A percentile compares a stretch with the other conserved stretches of the same genome.
Evolutionary conservation across 2,113 vertebrate species (phyloP).

Genomic region (Apodemus speciosus): DNA sequence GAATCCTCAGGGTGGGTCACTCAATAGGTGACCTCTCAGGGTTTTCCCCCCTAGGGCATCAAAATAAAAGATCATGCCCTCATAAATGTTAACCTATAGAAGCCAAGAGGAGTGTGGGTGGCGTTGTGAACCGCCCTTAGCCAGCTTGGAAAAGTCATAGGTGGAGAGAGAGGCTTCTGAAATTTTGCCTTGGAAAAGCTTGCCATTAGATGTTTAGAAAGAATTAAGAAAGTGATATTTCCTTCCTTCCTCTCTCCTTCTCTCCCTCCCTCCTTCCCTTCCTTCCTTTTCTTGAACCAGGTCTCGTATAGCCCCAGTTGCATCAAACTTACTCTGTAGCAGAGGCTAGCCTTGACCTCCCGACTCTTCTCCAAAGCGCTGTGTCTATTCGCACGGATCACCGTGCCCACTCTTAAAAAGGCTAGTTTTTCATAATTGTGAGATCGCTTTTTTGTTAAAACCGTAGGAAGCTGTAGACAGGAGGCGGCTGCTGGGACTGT

Average conservation of each 20-base stretch:
- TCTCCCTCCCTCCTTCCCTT: too few relatives aligned
- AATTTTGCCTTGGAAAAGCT: background rate
- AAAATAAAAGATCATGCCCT: slow-evolving; percentile 2
- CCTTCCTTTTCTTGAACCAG: background rate
- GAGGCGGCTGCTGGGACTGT: background rate
- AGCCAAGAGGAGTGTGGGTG: background rate
- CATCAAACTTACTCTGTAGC: background rate
- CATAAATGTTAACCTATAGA: background rate
- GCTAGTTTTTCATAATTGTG: background rate
- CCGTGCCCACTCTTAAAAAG: background rate
- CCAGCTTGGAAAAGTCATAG: background rate
- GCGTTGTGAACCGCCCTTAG: background rate
- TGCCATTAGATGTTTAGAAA: background rate
- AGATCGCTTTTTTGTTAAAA: background rate
- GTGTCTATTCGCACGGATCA: too few relatives aligned
- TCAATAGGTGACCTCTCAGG: slow-evolving; percentile 1
- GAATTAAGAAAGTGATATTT: background rate
- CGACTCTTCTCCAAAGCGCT: background rate
- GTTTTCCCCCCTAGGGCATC: slow-evolving; percentile 12
- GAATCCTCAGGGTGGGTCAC: background rate
- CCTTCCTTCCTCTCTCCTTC: background rate
- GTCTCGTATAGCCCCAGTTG: background rate
- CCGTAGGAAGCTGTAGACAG: background rate
- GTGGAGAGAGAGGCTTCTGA: background rate
- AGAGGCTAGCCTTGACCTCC: background rate